Conservation (phyloP, 2,888 invertebrate species). For the Netelia virgata region DNA sequence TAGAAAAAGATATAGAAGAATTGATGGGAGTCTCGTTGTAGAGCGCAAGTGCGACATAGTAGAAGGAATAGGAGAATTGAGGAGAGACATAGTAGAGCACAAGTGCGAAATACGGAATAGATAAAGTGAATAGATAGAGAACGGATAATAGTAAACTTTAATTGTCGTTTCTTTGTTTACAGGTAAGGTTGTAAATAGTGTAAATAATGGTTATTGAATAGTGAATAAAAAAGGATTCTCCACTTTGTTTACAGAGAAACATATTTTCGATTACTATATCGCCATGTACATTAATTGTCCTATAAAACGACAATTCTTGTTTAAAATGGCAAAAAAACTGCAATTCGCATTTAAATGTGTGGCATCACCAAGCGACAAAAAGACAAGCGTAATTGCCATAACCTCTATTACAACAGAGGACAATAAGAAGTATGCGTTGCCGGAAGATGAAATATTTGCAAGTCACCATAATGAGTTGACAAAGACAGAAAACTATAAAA, state of each 20-base stretch:
- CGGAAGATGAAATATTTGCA: conserved; percentile 47
- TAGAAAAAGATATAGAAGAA: no score
- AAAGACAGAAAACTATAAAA: conserved; percentile 66
- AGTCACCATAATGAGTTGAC: conserved; percentile 60
- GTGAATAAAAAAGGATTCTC: conserved; percentile 36
- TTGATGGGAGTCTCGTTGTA: no score
- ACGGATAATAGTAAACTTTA: not conserved
- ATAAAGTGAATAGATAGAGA: not conserved
- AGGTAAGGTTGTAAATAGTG: not conserved
- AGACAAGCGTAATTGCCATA: conserved; percentile 62
- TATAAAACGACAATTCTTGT: conserved; percentile 52
- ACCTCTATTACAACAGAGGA: conserved; percentile 67
- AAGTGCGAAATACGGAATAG: not conserved
- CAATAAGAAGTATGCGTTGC: conserved; percentile 56
- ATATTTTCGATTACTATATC: conserved; percentile 27
- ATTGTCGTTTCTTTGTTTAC: conserved; percentile 12
- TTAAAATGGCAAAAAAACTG: conserved; percentile 41
- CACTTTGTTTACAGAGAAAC: conserved; percentile 50
- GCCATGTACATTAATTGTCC: not conserved
- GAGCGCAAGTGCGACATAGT: no score
- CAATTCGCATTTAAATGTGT: conserved; percentile 59
- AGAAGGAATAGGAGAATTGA: no score
- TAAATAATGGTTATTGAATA: not conserved
- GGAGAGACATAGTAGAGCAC: not conserved
- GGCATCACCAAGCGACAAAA: conserved; percentile 62